A percentile compares a stretch with the other conserved stretches of the same genome.
Conservation (phyloP, 2,113 vertebrate genomes). For the Podocnemis expansa region DNA sequence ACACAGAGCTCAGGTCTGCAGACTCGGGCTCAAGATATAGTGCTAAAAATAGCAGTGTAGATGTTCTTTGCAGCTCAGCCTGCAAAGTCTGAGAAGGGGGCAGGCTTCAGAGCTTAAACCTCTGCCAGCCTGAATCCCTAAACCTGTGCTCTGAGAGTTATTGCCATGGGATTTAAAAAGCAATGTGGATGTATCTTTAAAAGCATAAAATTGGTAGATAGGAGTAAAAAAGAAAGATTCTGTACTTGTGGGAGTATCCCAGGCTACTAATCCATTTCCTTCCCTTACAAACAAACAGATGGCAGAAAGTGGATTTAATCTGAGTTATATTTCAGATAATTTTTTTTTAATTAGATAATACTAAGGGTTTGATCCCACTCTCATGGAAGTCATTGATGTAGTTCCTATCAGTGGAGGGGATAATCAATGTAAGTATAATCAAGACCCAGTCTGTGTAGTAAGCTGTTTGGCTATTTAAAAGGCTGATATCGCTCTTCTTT, state of each 20-base stretch:
- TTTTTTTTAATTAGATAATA: neutral
- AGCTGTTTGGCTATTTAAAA: neutral
- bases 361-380: neutral
- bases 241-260: neutral
- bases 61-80: neutral
- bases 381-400: neutral
- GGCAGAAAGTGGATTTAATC: neutral
- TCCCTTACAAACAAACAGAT: neutral
- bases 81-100: neutral
- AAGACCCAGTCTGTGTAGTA: neutral
- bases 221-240: neutral
- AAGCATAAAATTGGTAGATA: neutral
- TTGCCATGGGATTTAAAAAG: neutral
- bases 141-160: neutral
- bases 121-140: neutral
- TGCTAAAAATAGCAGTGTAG: neutral
- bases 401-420: neutral
- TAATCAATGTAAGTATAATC: neutral
- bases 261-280: neutral
- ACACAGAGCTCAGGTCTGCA: neutral
- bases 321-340: neutral
- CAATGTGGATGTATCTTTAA: neutral
- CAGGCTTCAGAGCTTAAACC: neutral
- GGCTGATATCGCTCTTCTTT: neutral
- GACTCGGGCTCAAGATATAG: neutral